Evolutionary conservation across 2,797 vertebrate genomes (phyloP), one percentile per base, ranked within the genome.

Genomic region (Staurois parvus): DNA sequence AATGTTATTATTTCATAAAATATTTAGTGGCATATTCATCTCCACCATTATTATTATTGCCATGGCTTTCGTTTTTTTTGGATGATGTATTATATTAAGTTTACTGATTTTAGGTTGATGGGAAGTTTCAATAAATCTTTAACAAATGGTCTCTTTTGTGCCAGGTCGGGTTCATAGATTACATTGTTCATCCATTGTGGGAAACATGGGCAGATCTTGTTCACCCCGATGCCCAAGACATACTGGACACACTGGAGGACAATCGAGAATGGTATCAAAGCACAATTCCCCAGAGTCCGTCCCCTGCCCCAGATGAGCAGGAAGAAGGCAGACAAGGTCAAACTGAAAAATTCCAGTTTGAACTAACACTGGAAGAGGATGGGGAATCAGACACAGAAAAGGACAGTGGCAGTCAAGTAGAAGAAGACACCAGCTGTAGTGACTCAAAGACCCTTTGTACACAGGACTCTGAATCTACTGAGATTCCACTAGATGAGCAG

Each of bases 261-360:
- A 99, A 99, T 94, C 94, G 98, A 89, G 98, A 99, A 92, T 99
- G 98, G 97, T 99, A 99, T 93, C 98, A 99, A 95, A 99, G 98
- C 97, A 99, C 98, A 95, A 99, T 99, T 88, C 98, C 98, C 85
- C 97, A 99, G 89, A 99, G 98, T 93, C 98, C 98, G 24, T 99
- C 97, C 84, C 98, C 98, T 19, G 92, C 95, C 0, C 93, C 96
- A 59, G 98, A 98, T 40, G 96, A 97, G 77, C 94, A 95, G 21
- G 95, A 97, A 76, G 98, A 99, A 17, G 94, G 96, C 88, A 95
- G 94, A 34, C 96, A 95, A 85, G 95, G 96, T 10, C 96, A 96
- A 85, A 96, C 95, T 28, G 98, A 99, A 91, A 99, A 99, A 94
- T 99, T 99, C 93, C 98, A 99, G 90, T 99, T 99, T 88, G 98